phyloP scores from a whole-genome alignment of 2,888 invertebrate genomes.

The Sesia apiformis region DNA sequence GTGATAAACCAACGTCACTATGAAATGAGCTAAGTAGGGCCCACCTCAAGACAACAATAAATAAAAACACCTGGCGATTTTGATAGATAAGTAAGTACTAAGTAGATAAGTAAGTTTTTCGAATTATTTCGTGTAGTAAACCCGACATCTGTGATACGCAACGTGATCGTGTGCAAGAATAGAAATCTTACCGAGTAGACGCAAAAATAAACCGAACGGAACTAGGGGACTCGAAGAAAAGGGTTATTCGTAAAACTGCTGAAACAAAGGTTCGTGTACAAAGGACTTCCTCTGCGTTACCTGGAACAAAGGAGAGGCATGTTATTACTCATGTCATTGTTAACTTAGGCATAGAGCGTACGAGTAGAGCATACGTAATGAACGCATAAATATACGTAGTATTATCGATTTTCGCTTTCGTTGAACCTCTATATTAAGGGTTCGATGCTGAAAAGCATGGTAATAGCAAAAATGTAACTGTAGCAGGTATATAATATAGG shows the following conservation, averaged over 20 bases:
- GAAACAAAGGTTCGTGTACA: conserved; percentile 21
- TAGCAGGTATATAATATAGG: too few species aligned
- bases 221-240: conserved; percentile 13
- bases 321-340: conserved; percentile 14
- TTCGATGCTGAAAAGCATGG: background rate
- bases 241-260: conserved; percentile 10
- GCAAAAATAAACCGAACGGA: conserved; percentile 18
- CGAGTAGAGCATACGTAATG: background rate
- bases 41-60: too few species aligned
- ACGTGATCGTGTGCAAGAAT: conserved; percentile 13
- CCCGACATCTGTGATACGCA: conserved; percentile 14
- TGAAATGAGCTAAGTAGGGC: too few species aligned
- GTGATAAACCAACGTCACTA: too few species aligned
- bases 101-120: too few species aligned
- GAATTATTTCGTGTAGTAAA: background rate
- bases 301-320: conserved; percentile 47
- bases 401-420: background rate
- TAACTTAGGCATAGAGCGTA: background rate
- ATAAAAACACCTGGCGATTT: too few species aligned
- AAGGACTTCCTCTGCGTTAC: conserved; percentile 40
- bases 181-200: conserved; percentile 8
- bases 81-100: too few species aligned
- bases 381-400: background rate
- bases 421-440: background rate
- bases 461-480: too few species aligned